phyloP scores from a whole-genome alignment of 2,113 vertebrate species.

The Sinocyclocheilus anophthalmus region DNA sequence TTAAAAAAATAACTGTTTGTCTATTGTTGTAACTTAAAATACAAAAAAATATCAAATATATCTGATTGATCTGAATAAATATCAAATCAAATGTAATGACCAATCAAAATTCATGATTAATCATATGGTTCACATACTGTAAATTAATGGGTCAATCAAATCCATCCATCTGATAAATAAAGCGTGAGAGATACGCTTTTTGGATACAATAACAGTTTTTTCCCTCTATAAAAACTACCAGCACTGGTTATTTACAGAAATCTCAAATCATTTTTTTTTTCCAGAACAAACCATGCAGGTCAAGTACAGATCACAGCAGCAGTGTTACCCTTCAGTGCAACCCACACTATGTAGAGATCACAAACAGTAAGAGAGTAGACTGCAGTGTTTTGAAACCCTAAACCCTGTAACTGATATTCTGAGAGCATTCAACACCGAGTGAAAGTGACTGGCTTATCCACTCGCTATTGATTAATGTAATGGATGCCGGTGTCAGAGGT shows the following conservation, averaged over 20 bases:
- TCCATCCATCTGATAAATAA: not conserved
- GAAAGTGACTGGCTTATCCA: conserved; percentile 39
- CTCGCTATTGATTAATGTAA: conserved; percentile 42
- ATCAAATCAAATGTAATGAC: too few species aligned
- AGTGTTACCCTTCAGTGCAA: conserved; percentile 15
- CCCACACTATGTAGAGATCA: conserved; percentile 27
- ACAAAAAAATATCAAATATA: too few species aligned
- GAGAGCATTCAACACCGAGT: conserved; percentile 19
- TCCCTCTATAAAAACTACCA: not conserved
- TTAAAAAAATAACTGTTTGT: too few species aligned
- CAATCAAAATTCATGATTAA: not conserved
- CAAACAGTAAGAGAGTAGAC: not conserved
- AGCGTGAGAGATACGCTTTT: not conserved
- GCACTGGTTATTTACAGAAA: conserved; percentile 15
- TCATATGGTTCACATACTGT: not conserved
- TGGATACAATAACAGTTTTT: not conserved
- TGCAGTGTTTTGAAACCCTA: conserved; percentile 28
- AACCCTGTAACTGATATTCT: conserved; percentile 48
- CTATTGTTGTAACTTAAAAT: too few species aligned
- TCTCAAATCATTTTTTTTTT: not conserved
- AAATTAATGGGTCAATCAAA: not conserved
- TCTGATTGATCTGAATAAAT: too few species aligned
- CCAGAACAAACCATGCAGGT: not conserved
- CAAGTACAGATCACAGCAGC: conserved; percentile 20
- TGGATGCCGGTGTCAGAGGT: conserved; percentile 8